Conservation (phyloP, 2,113 vertebrate genomes). For the Mesoclemmys tuberculata region DNA sequence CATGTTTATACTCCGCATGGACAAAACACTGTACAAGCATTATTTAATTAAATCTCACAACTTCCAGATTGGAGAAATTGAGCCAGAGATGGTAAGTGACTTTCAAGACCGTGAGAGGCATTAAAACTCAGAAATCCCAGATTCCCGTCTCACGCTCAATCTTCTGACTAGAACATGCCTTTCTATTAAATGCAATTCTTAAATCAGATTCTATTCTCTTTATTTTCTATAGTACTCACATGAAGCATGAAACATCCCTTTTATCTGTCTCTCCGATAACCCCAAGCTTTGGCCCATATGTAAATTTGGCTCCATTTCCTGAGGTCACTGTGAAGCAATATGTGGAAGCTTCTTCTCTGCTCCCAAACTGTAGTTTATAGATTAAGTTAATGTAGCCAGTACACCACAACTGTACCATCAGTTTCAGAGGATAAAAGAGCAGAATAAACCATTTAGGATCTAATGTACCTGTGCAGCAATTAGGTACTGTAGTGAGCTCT, state of each 20-base stretch:
- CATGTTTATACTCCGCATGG: neutral
- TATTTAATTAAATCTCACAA: neutral
- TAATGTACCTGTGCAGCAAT: neutral
- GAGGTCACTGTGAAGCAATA: neutral
- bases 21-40: neutral
- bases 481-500: neutral
- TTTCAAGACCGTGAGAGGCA: neutral
- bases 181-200: neutral
- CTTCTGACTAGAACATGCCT: neutral
- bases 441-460: slow-evolving; percentile 21
- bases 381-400: neutral
- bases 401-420: neutral
- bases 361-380: neutral
- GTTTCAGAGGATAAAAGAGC: neutral
- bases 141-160: neutral
- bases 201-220: neutral
- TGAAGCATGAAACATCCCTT: neutral
- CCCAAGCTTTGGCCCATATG: neutral
- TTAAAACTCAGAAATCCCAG: neutral
- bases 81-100: neutral
- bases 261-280: neutral
- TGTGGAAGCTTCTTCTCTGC: neutral
- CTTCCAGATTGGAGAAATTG: neutral
- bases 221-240: neutral
- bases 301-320: neutral